phyloP scores from a whole-genome alignment of 2,888 invertebrate genomes.

The Cyaniris semiargus region DNA sequence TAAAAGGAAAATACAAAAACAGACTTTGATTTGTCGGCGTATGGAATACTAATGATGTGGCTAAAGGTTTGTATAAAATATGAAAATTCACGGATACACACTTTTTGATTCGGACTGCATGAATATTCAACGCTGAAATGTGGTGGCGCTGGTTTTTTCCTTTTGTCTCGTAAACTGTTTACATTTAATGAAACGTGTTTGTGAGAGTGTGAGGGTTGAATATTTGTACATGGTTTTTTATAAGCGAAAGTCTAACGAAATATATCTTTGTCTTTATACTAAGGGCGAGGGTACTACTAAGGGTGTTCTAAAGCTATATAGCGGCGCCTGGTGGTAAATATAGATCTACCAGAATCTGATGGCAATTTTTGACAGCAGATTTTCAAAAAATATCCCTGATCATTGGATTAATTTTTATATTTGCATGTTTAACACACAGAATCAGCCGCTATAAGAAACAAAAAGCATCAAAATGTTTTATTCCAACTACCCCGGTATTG shows the following conservation, averaged over 20 bases:
- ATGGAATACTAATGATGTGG: constrained; percentile 39
- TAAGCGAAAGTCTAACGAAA: background rate
- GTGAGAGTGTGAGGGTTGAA: background rate
- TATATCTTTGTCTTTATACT: no score
- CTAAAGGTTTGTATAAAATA: constrained; percentile 32
- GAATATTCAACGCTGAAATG: constrained; percentile 36
- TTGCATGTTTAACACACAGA: no score
- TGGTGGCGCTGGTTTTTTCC: constrained; percentile 9
- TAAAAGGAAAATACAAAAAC: constrained; percentile 33
- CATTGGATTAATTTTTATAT: no score
- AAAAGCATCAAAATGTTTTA: no score
- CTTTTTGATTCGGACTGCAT: constrained; percentile 35
- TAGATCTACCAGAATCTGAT: no score
- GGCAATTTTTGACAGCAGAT: no score
- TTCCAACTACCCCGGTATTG: no score
- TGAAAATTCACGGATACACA: constrained; percentile 32
- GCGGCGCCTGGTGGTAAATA: no score
- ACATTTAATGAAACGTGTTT: constrained; percentile 15
- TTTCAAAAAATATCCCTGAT: no score
- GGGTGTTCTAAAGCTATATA: no score
- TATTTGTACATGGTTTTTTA: background rate
- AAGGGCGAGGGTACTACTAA: no score
- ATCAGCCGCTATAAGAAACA: no score
- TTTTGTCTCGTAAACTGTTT: constrained; percentile 20
- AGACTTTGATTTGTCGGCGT: constrained; percentile 37